Evolutionary conservation across 1,140 invertebrate species (phyloP).

Genomic region (Ceratina japonica): DNA sequence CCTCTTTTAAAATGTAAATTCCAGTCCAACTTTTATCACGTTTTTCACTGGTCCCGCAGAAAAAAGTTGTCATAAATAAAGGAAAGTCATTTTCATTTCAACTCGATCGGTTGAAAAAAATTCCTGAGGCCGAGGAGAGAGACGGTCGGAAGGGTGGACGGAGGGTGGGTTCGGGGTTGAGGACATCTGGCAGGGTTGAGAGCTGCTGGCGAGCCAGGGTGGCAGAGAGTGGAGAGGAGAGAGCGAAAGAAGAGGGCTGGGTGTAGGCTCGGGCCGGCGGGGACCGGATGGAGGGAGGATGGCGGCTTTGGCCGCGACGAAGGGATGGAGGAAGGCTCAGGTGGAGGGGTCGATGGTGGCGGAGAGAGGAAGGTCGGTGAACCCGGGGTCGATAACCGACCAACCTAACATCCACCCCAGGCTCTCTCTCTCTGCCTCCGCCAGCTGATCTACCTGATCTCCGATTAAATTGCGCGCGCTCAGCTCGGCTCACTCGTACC

Average conservation of each 20-base stretch:
- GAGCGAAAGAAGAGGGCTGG: slow-evolving; percentile 37
- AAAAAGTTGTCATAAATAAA: neutral
- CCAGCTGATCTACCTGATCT: slow-evolving; percentile 64
- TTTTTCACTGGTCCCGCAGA: too few species aligned
- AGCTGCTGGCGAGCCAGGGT: slow-evolving; percentile 52
- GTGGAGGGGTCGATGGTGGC: slow-evolving; percentile 64
- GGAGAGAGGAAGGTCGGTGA: slow-evolving; percentile 67
- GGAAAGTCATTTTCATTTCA: neutral
- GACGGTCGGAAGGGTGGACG: slow-evolving; percentile 33
- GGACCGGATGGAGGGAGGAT: slow-evolving; percentile 36
- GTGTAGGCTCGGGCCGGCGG: slow-evolving; percentile 40
- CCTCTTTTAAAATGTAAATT: too few species aligned
- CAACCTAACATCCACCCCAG: slow-evolving; percentile 66
- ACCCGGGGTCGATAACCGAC: slow-evolving; percentile 65
- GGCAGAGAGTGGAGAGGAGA: slow-evolving; percentile 15
- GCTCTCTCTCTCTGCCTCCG: slow-evolving; percentile 61
- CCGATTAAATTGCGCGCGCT: slow-evolving; percentile 58
- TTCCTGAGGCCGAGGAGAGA: neutral
- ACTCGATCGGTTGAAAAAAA: neutral
- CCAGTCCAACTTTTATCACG: too few species aligned
- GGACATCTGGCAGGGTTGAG: slow-evolving; percentile 62
- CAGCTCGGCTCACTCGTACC: too few species aligned
- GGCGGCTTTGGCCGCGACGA: slow-evolving; percentile 37
- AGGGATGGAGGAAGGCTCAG: slow-evolving; percentile 60
- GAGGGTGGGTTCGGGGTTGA: slow-evolving; percentile 52